Evolutionary conservation across 2,797 vertebrate species (phyloP).

Genomic region (Ctenopoma kingsleyae): DNA sequence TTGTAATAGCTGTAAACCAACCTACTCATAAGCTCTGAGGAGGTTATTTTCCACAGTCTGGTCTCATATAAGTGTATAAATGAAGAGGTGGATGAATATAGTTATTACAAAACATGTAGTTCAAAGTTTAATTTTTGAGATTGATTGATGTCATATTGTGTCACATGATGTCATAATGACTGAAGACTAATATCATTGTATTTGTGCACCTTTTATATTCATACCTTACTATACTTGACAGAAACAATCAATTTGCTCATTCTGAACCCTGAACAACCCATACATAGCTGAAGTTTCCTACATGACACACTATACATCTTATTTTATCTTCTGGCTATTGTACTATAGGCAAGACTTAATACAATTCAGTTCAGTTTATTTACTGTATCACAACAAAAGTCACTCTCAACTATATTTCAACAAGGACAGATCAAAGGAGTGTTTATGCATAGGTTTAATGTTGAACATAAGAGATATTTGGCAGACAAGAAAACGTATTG

Average conservation of each 20-base stretch:
- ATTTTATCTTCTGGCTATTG: background rate
- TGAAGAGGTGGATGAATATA: constrained; percentile 5
- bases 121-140: background rate
- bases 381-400: too few relatives aligned
- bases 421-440: too few relatives aligned
- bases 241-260: background rate
- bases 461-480: too few relatives aligned
- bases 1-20: constrained; percentile 39
- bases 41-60: constrained; percentile 28
- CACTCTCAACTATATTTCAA: too few relatives aligned
- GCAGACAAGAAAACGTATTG: too few relatives aligned
- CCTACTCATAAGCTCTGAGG: constrained; percentile 26
- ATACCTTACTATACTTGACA: background rate
- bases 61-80: constrained; percentile 2
- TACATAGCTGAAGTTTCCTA: background rate
- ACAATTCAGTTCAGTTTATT: too few relatives aligned
- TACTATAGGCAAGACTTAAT: background rate
- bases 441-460: too few relatives aligned
- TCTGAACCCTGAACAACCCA: background rate
- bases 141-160: background rate
- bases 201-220: background rate
- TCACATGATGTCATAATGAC: constrained; percentile 3
- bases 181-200: background rate
- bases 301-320: background rate
- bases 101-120: constrained; percentile 15